Evolutionary conservation across 2,113 vertebrate species (phyloP), one percentile per base, ranked within the genome.

Genomic region (Corythaixoides concolor): DNA sequence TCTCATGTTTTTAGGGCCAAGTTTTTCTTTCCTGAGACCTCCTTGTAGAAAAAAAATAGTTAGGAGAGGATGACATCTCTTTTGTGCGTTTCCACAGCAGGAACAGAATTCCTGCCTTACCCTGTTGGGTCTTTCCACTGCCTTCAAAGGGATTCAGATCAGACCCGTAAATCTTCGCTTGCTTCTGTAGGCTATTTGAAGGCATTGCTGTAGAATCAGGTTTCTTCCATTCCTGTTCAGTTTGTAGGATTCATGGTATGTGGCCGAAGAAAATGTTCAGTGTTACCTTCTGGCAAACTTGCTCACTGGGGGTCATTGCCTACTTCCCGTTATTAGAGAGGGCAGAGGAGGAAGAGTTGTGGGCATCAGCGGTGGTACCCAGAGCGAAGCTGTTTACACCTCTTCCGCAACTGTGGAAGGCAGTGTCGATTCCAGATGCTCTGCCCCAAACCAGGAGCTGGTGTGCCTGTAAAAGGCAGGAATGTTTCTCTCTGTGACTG

Each of bases 391-490:
- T 70, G 22, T 69, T 73, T 5, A 11, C 8, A 28, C 50, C 24
- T 90, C 24, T 24, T 5, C 20, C 43, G n/a, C 6, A 30, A 1
- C n/a, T 81, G 52, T 45, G 49, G 75, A 50, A 53, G 16, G 6
- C 0, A 0, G 16, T 32, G 52, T 37, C 0, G 0, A 6, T 59
- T 70, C 35, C 80, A 43, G 60, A 12, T 0, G 1, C 45, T 9
- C 27, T 85, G 62, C 53, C n/a, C 43, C 3, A 1, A 35, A 47
- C 33, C 30, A 45, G 74, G 41, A 89, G 52, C 59, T 22, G 2
- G 2, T 12, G 13, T 68, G 68, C 49, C 43, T 69, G 53, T 73
- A n/a, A 78, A 82, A 93, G 60, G 39, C 62, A 60, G 78, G 43
- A 75, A 60, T 50, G 58, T 49, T 87, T 72, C 62, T 68, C 62